Conservation (phyloP, 2,888 invertebrate species). For the Elmis aenea region DNA sequence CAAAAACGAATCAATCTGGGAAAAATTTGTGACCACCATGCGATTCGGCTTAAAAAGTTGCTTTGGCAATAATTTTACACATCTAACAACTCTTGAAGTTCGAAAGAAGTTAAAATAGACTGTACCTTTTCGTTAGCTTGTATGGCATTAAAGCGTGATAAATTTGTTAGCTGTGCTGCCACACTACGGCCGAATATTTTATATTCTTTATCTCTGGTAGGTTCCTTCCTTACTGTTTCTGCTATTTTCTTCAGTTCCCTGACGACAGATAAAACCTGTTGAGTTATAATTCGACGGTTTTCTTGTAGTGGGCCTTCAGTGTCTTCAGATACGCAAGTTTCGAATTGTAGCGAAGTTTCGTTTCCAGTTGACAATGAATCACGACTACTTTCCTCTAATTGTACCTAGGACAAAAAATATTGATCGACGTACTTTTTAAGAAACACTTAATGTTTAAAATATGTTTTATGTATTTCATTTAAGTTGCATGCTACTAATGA, state of each 20-base stretch:
- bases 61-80: too few species aligned
- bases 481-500: slow-evolving; percentile 5
- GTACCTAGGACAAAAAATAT: neutral
- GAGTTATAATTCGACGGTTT: neutral
- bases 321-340: too few species aligned
- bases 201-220: slow-evolving; percentile 1
- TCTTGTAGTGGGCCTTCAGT: neutral
- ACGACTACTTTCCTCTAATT: too few species aligned
- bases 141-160: slow-evolving; percentile 3
- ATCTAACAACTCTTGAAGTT: slow-evolving; percentile 5
- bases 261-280: slow-evolving; percentile 1
- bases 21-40: too few species aligned
- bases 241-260: slow-evolving; percentile 1
- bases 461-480: neutral
- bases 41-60: too few species aligned
- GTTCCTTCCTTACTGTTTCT: neutral
- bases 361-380: too few species aligned
- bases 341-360: too few species aligned
- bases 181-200: slow-evolving; percentile 5
- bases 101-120: slow-evolving; percentile 1
- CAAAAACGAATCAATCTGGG: too few species aligned
- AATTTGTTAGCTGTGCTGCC: slow-evolving; percentile 5
- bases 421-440: too few species aligned
- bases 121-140: slow-evolving; percentile 3
- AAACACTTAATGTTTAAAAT: too few species aligned